Evolutionary conservation across 2,797 vertebrate genomes (phyloP), one percentile per base, ranked within the genome.

Genomic region (Helarctos malayanus): DNA sequence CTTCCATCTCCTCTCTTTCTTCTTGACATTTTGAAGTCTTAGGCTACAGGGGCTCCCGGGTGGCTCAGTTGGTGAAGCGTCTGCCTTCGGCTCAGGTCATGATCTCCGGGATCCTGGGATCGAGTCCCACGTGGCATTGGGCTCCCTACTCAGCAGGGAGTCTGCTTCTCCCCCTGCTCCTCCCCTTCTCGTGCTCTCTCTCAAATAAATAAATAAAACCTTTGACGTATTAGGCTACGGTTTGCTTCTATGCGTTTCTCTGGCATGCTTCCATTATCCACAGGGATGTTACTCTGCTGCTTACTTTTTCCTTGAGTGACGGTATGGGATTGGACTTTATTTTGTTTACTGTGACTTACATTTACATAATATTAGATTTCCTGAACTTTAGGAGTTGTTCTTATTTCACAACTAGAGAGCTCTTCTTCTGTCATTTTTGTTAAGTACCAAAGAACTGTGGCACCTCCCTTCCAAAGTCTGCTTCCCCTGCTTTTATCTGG

Each of bases 251-350:
- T 69, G 57, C 16, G 5, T 49, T 49, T 75, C 63, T 45, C 73
- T 52, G 80, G 12, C 73, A 23, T 81, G 56, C 27, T 88, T 57
- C 56, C 52, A 47, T 69, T 9, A 14, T 84, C 54, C 25, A 13
- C 71, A 80, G 47, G 61, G 32, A 38, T 86, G 61, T 57, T 56
- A 89, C 19, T 84, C 61, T 71, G 32, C 25, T 89, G 23, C 73
- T 92, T 61, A 68, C 56, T 95, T 92, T 93, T 85, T 35, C 52
- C n/a, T 82, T 83, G 78, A 94, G 61, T 88, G 54, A 56, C 15
- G 0, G 13, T 45, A 49, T 27, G 69, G 52, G 76, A 82, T 91
- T 94, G 81, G 49, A 85, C 84, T 92, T 71, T 84, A 83, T 56
- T 78, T 35, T n/a, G 84, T 92, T 85, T 65, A 18, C 45, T 45